Percentiles rank a stretch among this genome's conserved stretches.
Conservation (phyloP, 2,113 vertebrate genomes). For the Gnathonemus longibarbis region DNA sequence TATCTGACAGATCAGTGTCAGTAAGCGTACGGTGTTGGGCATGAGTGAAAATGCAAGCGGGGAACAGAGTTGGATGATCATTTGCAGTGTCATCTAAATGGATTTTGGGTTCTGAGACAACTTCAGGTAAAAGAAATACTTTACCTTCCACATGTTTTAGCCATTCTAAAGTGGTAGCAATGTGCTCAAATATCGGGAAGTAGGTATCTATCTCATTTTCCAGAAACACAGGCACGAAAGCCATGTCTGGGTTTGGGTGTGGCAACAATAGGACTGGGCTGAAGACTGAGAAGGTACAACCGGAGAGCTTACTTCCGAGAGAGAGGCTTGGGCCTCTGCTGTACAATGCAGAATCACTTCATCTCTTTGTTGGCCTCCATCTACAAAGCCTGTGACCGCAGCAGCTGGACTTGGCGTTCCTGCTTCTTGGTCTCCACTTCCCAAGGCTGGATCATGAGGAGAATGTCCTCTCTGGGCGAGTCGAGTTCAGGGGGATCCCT, state of each 20-base stretch:
- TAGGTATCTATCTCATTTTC: not conserved
- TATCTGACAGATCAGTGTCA: no score
- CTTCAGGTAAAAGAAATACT: no score
- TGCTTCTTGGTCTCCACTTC: not conserved
- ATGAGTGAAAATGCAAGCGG: no score
- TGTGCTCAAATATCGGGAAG: not conserved
- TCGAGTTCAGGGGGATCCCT: not conserved
- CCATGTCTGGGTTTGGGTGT: not conserved
- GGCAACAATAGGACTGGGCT: not conserved
- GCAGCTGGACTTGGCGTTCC: not conserved
- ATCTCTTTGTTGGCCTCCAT: not conserved
- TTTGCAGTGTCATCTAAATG: no score
- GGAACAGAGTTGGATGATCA: no score
- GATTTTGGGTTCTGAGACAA: no score
- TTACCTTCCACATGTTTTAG: no score
- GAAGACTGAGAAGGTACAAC: not conserved
- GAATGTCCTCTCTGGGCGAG: not conserved
- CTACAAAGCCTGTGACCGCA: not conserved
- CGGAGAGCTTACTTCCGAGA: not conserved
- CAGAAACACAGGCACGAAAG: not conserved
- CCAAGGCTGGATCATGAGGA: not conserved
- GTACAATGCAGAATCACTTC: not conserved
- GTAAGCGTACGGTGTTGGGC: no score
- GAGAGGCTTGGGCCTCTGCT: not conserved
- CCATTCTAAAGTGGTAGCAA: not conserved